Conservation (phyloP, 2,888 invertebrate genomes). For the Ferrisia virgata region DNA sequence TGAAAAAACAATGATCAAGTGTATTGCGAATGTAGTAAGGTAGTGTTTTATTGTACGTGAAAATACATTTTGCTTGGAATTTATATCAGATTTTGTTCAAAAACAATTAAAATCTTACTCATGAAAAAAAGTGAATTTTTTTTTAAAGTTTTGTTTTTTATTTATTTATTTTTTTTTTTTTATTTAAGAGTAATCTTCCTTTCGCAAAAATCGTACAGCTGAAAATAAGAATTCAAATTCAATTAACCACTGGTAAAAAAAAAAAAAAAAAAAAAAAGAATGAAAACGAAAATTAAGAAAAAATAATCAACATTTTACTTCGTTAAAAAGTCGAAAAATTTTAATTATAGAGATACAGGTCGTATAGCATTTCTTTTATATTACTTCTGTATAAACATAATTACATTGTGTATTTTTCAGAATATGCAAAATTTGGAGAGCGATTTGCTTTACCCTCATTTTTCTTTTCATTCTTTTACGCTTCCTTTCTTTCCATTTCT, state of each 20-base stretch:
- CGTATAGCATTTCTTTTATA: background rate
- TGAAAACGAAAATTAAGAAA: too few relatives aligned
- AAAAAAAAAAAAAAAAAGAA: background rate
- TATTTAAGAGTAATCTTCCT: background rate
- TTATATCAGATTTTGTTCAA: conserved; percentile 17
- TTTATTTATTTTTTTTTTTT: background rate
- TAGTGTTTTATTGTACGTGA: conserved; percentile 35
- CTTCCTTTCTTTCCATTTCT: background rate
- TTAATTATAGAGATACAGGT: background rate
- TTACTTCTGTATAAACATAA: background rate
- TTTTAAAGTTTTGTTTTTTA: background rate
- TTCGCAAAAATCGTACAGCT: background rate
- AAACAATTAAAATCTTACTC: conserved; percentile 17
- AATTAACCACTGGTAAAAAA: background rate
- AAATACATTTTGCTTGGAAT: conserved; percentile 38
- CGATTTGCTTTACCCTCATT: background rate
- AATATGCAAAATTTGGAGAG: background rate
- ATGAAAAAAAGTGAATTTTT: background rate
- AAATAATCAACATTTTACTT: background rate
- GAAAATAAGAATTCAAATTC: conserved; percentile 4
- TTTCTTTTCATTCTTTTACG: background rate
- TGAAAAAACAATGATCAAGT: background rate
- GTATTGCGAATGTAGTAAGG: conserved; percentile 4
- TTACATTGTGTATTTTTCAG: background rate
- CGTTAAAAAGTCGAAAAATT: background rate